Evolutionary conservation across 2,113 vertebrate genomes (phyloP).

Genomic region (Dipodomys merriami): DNA sequence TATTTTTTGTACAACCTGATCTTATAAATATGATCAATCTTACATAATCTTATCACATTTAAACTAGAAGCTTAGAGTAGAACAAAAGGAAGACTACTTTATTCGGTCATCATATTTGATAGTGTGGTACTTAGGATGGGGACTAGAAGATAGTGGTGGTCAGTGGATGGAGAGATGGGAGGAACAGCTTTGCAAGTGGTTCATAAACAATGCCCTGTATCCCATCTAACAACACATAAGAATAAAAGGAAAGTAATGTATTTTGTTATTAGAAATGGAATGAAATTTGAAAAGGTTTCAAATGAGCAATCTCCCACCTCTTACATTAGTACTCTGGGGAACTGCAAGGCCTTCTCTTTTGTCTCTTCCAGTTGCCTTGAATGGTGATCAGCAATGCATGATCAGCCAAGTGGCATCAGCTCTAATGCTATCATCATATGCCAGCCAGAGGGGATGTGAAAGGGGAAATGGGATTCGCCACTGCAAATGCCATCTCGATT

Average conservation of each 20-base stretch:
- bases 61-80: conserved; percentile 28
- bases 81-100: conserved; percentile 47
- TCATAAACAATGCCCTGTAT: conserved; percentile 47
- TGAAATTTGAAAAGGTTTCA: conserved; percentile 75
- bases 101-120: background rate
- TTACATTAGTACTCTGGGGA: conserved; percentile 78
- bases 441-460: conserved; percentile 50
- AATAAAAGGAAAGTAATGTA: conserved; percentile 74
- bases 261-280: conserved; percentile 76
- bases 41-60: conserved; percentile 17
- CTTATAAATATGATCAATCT: background rate
- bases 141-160: background rate
- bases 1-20: background rate
- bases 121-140: background rate
- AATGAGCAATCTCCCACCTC: conserved; percentile 73
- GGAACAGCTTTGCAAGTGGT: background rate
- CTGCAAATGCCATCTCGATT: conserved; percentile 59
- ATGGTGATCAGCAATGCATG: conserved; percentile 82
- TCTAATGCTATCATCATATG: conserved; percentile 71
- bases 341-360: conserved; percentile 76
- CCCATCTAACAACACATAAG: conserved; percentile 19
- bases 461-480: conserved; percentile 48
- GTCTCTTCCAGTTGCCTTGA: conserved; percentile 80
- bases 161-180: background rate
- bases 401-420: conserved; percentile 76